Conservation (phyloP, 2,888 invertebrate genomes). For the Argyresthia albistria region DNA sequence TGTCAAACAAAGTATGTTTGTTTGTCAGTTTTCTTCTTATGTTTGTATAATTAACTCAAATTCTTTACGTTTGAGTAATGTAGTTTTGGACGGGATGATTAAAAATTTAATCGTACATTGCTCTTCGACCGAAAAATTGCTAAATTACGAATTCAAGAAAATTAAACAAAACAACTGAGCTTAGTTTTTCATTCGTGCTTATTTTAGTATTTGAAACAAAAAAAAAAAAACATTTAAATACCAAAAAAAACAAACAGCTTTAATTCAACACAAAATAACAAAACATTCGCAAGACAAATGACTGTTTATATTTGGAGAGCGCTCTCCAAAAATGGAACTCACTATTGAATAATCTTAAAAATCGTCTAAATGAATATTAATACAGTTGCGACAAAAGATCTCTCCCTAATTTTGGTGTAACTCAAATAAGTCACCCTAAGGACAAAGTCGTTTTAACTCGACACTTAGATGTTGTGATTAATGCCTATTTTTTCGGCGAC, state of each 20-base stretch:
- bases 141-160: too few relatives aligned
- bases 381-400: conserved; percentile 10
- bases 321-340: conserved; percentile 43
- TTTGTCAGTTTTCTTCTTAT: too few relatives aligned
- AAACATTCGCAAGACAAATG: conserved; percentile 44
- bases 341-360: conserved; percentile 13
- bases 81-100: too few relatives aligned
- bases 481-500: conserved; percentile 24
- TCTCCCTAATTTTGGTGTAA: conserved; percentile 21
- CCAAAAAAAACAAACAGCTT: conserved; percentile 22
- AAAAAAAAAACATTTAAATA: too few relatives aligned
- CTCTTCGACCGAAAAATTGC: too few relatives aligned
- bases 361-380: conserved; percentile 31
- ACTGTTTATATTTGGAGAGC: conserved; percentile 19
- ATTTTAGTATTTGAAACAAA: too few relatives aligned
- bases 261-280: conserved; percentile 39
- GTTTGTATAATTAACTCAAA: too few relatives aligned
- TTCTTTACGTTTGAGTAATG: too few relatives aligned
- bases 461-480: conserved; percentile 40
- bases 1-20: too few relatives aligned
- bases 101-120: too few relatives aligned
- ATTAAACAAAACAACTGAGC: too few relatives aligned
- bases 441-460: conserved; percentile 44
- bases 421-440: conserved; percentile 32
- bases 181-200: too few relatives aligned